These are phyloP conservation scores for Bombyx mori DNA, from an alignment of 1,140 invertebrate species.

Conservation along the genomic window DNA sequence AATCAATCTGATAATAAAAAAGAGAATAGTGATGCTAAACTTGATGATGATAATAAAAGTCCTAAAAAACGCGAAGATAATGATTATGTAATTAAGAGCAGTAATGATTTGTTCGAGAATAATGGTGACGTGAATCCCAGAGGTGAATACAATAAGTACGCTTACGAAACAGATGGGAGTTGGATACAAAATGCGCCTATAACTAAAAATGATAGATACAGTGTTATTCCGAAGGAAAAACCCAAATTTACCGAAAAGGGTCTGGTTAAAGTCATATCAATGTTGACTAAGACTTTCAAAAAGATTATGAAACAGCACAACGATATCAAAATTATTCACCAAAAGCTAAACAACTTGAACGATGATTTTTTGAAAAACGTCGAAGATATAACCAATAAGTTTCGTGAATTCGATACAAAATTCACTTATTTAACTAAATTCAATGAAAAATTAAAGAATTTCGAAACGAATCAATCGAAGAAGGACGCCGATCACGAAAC, in stretches of 20 bases:
- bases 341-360: slow-evolving; percentile 30
- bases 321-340: slow-evolving; percentile 47
- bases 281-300: slow-evolving; percentile 55
- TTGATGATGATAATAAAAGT: slow-evolving; percentile 9
- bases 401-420: slow-evolving; percentile 44
- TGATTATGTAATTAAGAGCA: no score
- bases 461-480: slow-evolving; percentile 27
- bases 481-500: slow-evolving; percentile 31
- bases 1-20: slow-evolving; percentile 16
- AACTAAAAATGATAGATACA: slow-evolving; percentile 26
- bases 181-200: slow-evolving; percentile 33
- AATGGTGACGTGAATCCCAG: no score
- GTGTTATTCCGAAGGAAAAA: slow-evolving; percentile 34
- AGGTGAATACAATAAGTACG: no score
- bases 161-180: slow-evolving; percentile 2
- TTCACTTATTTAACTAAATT: slow-evolving; percentile 33
- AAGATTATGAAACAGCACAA: slow-evolving; percentile 57
- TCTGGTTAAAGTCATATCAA: slow-evolving; percentile 47
- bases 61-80: no score
- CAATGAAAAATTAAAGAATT: slow-evolving; percentile 31
- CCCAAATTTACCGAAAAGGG: slow-evolving; percentile 40
- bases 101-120: no score
- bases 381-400: slow-evolving; percentile 28
- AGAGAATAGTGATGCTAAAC: slow-evolving; percentile 34
- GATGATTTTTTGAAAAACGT: slow-evolving; percentile 42